phyloP scores from a whole-genome alignment of 2,888 invertebrate genomes.

The Lampropteryx suffumata region DNA sequence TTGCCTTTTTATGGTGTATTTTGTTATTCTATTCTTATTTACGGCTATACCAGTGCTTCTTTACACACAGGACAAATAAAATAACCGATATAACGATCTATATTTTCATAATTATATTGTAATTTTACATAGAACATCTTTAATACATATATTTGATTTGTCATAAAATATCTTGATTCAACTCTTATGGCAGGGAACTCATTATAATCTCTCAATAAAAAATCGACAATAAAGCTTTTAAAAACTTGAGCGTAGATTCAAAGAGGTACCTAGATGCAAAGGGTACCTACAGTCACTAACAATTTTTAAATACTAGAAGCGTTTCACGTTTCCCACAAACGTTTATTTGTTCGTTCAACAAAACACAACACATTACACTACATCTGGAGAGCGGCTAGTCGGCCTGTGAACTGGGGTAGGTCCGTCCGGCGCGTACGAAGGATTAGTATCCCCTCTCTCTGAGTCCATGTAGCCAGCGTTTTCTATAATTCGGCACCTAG shows the following conservation, averaged over 20 bases:
- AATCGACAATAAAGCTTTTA: slow-evolving; percentile 79
- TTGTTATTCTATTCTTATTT: too few species aligned
- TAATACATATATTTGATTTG: slow-evolving; percentile 51
- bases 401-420: slow-evolving; percentile 73
- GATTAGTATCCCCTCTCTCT: slow-evolving; percentile 69
- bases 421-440: slow-evolving; percentile 74
- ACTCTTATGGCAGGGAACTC: slow-evolving; percentile 68
- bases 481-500: slow-evolving; percentile 76
- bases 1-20: too few species aligned
- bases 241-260: slow-evolving; percentile 78
- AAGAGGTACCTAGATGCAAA: slow-evolving; percentile 74
- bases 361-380: slow-evolving; percentile 58
- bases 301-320: slow-evolving; percentile 75
- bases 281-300: slow-evolving; percentile 75
- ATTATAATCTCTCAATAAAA: slow-evolving; percentile 76
- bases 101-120: slow-evolving; percentile 43
- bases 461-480: slow-evolving; percentile 75
- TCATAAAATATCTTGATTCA: slow-evolving; percentile 66
- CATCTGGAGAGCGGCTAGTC: slow-evolving; percentile 43
- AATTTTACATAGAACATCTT: slow-evolving; percentile 74
- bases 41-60: too few species aligned
- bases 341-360: slow-evolving; percentile 48
- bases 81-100: slow-evolving; percentile 28
- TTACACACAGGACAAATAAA: slow-evolving; percentile 2
- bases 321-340: slow-evolving; percentile 79